Base-by-base conservation (phyloP, 2,797 vertebrate genomes). In the Oceanodroma leucorhoa region DNA sequence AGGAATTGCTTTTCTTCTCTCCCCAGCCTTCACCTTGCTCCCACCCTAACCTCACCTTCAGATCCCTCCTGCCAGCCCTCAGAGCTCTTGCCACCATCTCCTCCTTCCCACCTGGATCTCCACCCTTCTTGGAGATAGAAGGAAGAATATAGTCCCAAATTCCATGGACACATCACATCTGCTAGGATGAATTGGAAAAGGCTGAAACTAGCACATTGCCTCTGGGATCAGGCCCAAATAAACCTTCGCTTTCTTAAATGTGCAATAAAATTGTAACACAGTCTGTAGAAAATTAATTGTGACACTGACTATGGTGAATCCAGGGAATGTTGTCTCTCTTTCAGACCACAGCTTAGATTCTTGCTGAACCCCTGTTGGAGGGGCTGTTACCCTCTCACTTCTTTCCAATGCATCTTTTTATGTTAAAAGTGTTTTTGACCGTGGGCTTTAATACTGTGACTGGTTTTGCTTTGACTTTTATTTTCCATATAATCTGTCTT, bases 401-500 rank as follows among this genome's bases (percentile, higher is more conserved):
- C 79, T 77, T 95, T 90, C 83, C 75, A 92, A 58, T 55, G 41
- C 72, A 91, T 64, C 58, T 91, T 96, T 96, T 90, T 94, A 94
- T 82, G 86, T 92, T 92, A 95, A 53, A 92, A 65, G 58, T 66
- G 73, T 15, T 94, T 94, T 94, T 95, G 90, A 87, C 61, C 18
- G 19, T 29, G 77, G 89, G 86, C 84, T 96, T 97, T 96, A 97
- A 93, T 95, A 91, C 87, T 70, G 64, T 54, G 7, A 83, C 87
- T 83, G 38, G 65, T 79, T 95, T 71, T 27, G 48, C 89, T 93
- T 72, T 82, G 15, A 83, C 50, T 91, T 97, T 96, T 95, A 94
- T 97, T 98, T 97, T 95, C 94, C 90, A 70, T 89, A 75, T 95
- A 94, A 97, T 97, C 94, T 57, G 17, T 95, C 92, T 97, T 97